A percentile compares a stretch with the other conserved stretches of the same genome.
Conservation (phyloP, 2,113 vertebrate species). For the Antechinus flavipes region DNA sequence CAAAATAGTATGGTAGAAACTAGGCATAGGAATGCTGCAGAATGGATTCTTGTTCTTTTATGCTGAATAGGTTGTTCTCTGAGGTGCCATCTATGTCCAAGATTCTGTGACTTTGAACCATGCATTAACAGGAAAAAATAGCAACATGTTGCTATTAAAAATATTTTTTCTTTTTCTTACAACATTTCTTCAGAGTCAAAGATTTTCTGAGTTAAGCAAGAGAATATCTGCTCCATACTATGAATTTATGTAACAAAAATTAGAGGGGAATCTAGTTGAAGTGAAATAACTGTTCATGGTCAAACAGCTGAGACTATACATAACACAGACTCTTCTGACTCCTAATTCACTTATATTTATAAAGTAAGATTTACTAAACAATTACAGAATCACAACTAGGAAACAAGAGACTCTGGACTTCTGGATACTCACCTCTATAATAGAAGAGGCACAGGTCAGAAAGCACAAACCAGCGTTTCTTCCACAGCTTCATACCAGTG, state of each 20-base stretch:
- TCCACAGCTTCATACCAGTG: conserved; percentile 99
- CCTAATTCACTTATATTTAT: not conserved
- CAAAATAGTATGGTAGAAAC: too few species aligned
- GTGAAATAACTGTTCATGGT: not conserved
- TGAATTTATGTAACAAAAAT: not conserved
- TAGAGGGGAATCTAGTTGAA: not conserved
- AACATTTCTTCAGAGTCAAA: not conserved
- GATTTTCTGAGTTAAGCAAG: not conserved
- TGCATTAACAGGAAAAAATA: not conserved
- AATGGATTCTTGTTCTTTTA: not conserved
- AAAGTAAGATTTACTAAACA: not conserved
- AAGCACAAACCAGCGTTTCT: conserved; percentile 98
- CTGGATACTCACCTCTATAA: conserved; percentile 92
- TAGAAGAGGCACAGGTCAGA: conserved; percentile 99
- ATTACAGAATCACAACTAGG: not conserved
- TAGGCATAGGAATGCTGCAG: not conserved
- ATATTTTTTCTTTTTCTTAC: too few species aligned
- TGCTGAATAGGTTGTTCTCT: not conserved
- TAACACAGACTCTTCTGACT: not conserved
- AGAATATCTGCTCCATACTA: not conserved
- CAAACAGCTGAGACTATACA: not conserved
- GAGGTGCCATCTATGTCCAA: not conserved
- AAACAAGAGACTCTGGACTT: fast-evolving
- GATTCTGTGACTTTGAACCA: not conserved
- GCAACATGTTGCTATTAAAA: not conserved